phyloP scores from a whole-genome alignment of 2,113 vertebrate genomes.

The Blennius ocellaris region DNA sequence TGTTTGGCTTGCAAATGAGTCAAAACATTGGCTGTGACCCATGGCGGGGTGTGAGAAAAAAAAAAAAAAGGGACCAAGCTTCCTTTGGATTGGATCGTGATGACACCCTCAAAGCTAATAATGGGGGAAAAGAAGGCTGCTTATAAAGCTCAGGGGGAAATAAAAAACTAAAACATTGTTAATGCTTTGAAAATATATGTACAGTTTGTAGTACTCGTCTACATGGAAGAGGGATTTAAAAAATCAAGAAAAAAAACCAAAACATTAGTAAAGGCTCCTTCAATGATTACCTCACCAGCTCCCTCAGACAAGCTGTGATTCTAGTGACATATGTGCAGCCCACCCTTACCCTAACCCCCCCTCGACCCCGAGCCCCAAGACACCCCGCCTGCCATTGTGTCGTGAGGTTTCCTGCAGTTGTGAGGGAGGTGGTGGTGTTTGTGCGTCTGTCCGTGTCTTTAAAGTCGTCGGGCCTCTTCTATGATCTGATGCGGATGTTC shows the following conservation, averaged over 20 bases:
- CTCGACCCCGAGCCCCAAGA: background rate
- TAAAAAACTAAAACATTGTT: too few species aligned
- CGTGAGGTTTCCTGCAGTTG: conserved; percentile 65
- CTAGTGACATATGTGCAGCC: conserved; percentile 74
- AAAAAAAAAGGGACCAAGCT: conserved; percentile 48
- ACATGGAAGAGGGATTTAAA: too few species aligned
- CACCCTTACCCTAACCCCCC: conserved; percentile 1
- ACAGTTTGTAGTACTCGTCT: too few species aligned
- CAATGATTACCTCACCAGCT: conserved; percentile 52
- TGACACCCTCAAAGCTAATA: background rate
- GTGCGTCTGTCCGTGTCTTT: conserved; percentile 49
- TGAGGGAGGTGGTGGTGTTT: conserved; percentile 28
- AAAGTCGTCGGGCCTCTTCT: conserved; percentile 56
- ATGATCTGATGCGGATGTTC: conserved; percentile 38
- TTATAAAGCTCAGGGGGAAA: too few species aligned
- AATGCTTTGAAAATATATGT: too few species aligned
- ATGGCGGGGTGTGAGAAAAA: conserved; percentile 61
- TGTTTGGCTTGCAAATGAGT: conserved; percentile 81
- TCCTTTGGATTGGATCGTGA: conserved; percentile 28
- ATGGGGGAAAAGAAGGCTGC: too few species aligned
- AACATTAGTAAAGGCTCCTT: conserved; percentile 55
- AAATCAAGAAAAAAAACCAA: background rate
- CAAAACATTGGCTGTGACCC: conserved; percentile 69
- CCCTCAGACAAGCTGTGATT: conserved; percentile 53
- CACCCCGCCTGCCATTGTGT: conserved; percentile 65